A percentile compares a stretch with the other conserved stretches of the same genome.
phyloP scores from a whole-genome alignment of 2,113 vertebrate species.

The Neotoma lepida region DNA sequence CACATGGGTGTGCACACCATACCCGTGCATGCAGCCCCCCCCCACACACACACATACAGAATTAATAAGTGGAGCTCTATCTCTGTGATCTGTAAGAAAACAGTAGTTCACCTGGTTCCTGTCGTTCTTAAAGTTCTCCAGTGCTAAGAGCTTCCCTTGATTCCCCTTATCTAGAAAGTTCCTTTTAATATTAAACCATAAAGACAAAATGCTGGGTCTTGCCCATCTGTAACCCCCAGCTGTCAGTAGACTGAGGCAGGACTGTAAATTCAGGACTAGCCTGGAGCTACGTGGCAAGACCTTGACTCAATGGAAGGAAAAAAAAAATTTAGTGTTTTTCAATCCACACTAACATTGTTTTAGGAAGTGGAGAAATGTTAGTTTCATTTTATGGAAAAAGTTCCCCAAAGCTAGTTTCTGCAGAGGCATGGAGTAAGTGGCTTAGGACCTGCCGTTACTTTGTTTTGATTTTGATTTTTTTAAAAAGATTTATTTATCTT shows the following conservation, averaged over 20 bases:
- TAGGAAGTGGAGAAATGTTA: constrained; percentile 50
- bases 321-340: constrained; percentile 29
- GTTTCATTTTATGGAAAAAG: constrained; percentile 59
- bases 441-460: neutral
- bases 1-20: neutral
- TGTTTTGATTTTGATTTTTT: neutral
- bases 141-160: constrained; percentile 23
- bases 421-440: neutral
- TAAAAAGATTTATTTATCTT: neutral
- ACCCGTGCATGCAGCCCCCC: no score
- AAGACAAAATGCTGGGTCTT: neutral
- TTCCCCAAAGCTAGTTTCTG: neutral
- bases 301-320: neutral
- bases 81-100: neutral
- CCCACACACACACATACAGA: neutral
- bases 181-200: constrained; percentile 45
- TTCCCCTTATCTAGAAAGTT: constrained; percentile 29
- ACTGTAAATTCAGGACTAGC: neutral
- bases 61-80: neutral
- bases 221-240: neutral
- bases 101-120: constrained; percentile 3
- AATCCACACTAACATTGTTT: constrained; percentile 32
- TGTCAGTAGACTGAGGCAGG: neutral
- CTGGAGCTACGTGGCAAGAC: neutral
- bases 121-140: constrained; percentile 21